Base-by-base conservation (phyloP, 2,888 invertebrate genomes). In the Sinelater perroti region DNA sequence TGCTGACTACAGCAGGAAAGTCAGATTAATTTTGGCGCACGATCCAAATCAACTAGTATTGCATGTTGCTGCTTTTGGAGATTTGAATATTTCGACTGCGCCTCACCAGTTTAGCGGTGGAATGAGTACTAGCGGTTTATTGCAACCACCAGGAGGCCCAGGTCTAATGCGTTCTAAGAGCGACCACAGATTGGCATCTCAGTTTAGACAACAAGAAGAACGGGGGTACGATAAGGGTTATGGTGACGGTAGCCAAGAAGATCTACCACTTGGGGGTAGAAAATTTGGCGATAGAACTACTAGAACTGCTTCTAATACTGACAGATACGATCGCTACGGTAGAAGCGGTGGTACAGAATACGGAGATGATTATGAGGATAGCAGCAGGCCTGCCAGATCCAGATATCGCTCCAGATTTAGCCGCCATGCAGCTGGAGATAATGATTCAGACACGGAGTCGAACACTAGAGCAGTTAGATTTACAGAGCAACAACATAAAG, bases 121-220 rank as follows among this genome's bases (percentile, higher is more conserved):
- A 6, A 72, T 72, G 54, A 73, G 74, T 36, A 74, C 75, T 46
- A 75, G 77, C 28, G 78, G 79, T 58, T 79, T 86, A 60, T 76
- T 87, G 45, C 76, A 80, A 60, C 81, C 82, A 44, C 83, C 85
- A 8, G 86, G 86, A 3, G 82, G 83, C 3, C 90, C 90, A 35
- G 94, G 94, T 1, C 80, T 96, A 11, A 94, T 95, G 85, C 83
- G 95, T 64, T 95, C 94, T 61, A 95, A 96, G 78, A 95, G 95
- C 75, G 95, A 96, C 75, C 95, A 95, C 77, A 86, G 95, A 30
- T 80, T 96, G 60, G 93, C 95, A 3, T 82, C 92, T 0, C 95
- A 95, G 73, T 94, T 93, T 79, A 86, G 94, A 24, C 90, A 91
- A 72, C 91, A 93, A 75, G 92, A 93, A 75, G 91, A 92, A 72